Base-by-base conservation (phyloP, 2,113 vertebrate genomes). In the Anthoscopus minutus region DNA sequence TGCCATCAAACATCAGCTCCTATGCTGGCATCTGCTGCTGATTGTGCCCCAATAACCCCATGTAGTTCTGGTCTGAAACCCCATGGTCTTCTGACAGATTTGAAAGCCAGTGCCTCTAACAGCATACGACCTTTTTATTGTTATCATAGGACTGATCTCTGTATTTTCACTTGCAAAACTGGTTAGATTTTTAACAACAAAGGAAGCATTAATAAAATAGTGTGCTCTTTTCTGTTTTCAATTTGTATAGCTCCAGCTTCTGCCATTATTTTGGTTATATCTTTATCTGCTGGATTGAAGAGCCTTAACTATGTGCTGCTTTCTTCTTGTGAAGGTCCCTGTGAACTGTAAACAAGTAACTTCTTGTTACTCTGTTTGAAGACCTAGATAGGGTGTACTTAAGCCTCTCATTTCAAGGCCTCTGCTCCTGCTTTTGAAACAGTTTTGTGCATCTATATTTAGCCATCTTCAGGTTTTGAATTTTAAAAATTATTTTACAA, bases 11-110 rank as follows among this genome's bases (percentile, higher is more conserved):
- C 45, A 31, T 53, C 42, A 73, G 45, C 81, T 71, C 64, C 33
- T 18, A 0, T 31, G 13, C 27, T 45, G 61, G 60, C 10, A 20
- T 30, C 53, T 87, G 19, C 73, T 64, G n/a, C 30, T 65, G 28
- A 3, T 3, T 40, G 13, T 56, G 66, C 7, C 40, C 48, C 35
- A 5, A 0, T 54, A 53, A 51, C 20, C 8, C n/a, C 3, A 0
- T 5, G 35, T 21, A 54, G 54, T 45, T 77, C n/a, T 3, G 0
- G 42, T 79, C n/a, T n/a, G n/a, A n/a, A n/a, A n/a, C n/a, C n/a
- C n/a, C n/a, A n/a, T 87, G 44, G 16, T 40, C 3, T 1, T 31
- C 54, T 73, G 45, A 33, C 2, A 22, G 60, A 21, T 84, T 81
- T 62, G 50, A 78, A 91, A 85, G 27, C 35, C 23, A 15, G 10